Base-by-base conservation (phyloP, 2,888 invertebrate genomes). In the Agrotis puta region DNA sequence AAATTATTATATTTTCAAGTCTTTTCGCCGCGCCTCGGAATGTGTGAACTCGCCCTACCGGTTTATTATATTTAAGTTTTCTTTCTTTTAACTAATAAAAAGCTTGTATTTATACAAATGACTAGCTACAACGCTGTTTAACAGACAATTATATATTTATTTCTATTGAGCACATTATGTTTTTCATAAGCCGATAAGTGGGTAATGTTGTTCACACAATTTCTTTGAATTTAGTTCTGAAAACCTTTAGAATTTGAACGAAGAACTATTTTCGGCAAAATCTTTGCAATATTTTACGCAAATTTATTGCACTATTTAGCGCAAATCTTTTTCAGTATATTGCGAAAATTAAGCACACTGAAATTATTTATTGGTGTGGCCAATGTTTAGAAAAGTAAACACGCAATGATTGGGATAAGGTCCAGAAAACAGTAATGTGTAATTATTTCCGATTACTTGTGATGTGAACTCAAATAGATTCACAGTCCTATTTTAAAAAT, bases 151-250 rank as follows among this genome's bases (percentile, higher is more conserved):
- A 71, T 79, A 79, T 82, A 80, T 74, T 84, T 84, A 81, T 82
- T 85, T 85, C 87, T 92, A 91, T 92, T 92, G 91, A 91, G 91
- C 91, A 91, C 87, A 86, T 88, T 79, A 84, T 74, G 74, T 79
- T 84, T 73, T 89, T 91, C 89, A 90, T 91, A 92, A 92, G 90
- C 91, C 86, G 84, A 89, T 85, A 83, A 81, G 58, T 77, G 39
- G 18, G 59, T 77, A 80, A 78, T 62, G 69, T 75, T 84, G 78
- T 70, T 71, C 79, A 82, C 79, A 82, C 73, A 78, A 77, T 64
- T 51, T n/a, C 9, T 3, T 51, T 50, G 24, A 68, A 73, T 77
- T 72, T 58, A 53, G 24, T 77, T 18, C 6, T 24, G 3, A 58
- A 24, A 57, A 27, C 9, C 16, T 24, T 22, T 5, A 2, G 20